These are phyloP conservation scores for Dendrocincla tyrannina DNA, from an alignment of 2,797 vertebrate genomes.

Conservation along the genomic window DNA sequence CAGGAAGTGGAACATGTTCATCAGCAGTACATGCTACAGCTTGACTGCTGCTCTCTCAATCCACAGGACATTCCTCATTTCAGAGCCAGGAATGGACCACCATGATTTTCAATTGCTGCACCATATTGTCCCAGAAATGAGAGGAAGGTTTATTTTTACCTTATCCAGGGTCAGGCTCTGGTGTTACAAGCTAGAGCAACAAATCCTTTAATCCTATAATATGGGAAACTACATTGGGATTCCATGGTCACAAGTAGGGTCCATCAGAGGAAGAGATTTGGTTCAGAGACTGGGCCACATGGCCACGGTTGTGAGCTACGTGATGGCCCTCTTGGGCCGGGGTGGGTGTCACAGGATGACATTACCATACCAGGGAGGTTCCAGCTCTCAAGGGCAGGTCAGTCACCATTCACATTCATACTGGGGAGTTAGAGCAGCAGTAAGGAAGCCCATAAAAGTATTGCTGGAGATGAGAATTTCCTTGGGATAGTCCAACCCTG, in stretches of 20 bases:
- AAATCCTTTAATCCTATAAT: not conserved
- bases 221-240: not conserved
- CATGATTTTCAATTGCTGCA: not conserved
- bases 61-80: not conserved
- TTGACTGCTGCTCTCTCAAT: not conserved
- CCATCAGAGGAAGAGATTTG: not conserved
- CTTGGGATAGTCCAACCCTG: not conserved
- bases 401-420: not conserved
- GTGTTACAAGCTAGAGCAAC: not conserved
- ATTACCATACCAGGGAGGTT: not conserved
- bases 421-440: not conserved
- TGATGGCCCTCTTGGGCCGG: not conserved
- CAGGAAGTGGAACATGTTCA: not conserved
- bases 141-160: not conserved
- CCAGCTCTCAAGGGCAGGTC: not conserved
- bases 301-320: accelerated
- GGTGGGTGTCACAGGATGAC: not conserved
- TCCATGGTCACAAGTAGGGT: not conserved
- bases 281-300: not conserved
- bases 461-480: not conserved
- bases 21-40: too few relatives aligned
- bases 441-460: not conserved
- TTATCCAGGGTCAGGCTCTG: not conserved
- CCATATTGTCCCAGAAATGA: not conserved
- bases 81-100: not conserved